Evolutionary conservation across 2,797 vertebrate species (phyloP).

Genomic region (Buceros bicornis): DNA sequence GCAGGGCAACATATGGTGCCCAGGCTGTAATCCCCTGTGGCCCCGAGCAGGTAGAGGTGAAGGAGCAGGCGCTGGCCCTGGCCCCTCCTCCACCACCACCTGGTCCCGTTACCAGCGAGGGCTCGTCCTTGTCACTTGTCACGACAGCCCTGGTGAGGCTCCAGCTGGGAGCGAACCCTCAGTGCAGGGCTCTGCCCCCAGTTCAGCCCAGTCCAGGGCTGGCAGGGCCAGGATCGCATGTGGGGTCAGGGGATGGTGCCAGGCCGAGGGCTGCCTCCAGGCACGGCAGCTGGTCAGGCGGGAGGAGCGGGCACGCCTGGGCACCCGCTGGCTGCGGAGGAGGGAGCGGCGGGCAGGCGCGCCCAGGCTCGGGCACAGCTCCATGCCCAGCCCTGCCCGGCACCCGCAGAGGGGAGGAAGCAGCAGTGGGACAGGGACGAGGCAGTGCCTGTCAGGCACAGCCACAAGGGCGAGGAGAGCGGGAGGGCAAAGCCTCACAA

Average conservation of each 20-base stretch:
- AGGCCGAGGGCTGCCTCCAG: too few relatives aligned
- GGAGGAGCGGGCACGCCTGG: not conserved
- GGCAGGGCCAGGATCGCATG: not conserved
- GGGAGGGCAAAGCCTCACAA: not conserved
- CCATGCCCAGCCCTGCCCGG: not conserved
- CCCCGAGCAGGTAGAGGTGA: not conserved
- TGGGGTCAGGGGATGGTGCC: not conserved
- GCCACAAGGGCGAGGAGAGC: not conserved
- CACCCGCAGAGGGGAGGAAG: not conserved
- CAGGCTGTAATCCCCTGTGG: not conserved
- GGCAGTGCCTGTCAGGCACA: not conserved
- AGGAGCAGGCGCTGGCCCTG: not conserved
- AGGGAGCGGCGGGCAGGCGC: accelerated
- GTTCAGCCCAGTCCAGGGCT: not conserved
- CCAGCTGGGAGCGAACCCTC: accelerated
- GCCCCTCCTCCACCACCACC: not conserved
- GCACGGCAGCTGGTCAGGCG: not conserved
- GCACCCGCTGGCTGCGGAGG: not conserved
- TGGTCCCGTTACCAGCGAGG: accelerated
- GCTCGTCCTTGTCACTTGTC: not conserved
- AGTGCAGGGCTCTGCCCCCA: not conserved
- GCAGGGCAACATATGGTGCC: constrained; percentile 45
- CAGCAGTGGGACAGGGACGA: not conserved
- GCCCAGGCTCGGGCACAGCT: not conserved
- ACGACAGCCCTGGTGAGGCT: not conserved